Evolutionary conservation across 2,113 vertebrate species (phyloP).

Genomic region (Dromiciops gliroides): DNA sequence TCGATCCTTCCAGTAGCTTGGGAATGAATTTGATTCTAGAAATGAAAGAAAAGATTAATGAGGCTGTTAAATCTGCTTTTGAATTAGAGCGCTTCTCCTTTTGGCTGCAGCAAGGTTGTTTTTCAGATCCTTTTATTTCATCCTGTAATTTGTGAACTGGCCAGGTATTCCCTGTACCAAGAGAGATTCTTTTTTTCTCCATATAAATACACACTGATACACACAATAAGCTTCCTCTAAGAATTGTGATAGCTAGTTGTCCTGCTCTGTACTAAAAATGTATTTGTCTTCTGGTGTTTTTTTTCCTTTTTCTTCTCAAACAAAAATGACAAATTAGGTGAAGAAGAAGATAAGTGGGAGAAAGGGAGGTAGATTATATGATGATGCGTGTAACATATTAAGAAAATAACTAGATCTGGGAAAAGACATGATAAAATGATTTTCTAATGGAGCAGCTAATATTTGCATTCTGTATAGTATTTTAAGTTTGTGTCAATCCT

Average conservation of each 20-base stretch:
- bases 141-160: constrained; percentile 82
- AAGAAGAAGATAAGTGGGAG: constrained; percentile 12
- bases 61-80: constrained; percentile 80
- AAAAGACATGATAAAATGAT: background rate
- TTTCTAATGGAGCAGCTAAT: constrained; percentile 46
- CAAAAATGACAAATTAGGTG: constrained; percentile 71
- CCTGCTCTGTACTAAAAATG: constrained; percentile 78
- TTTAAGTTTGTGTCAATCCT: constrained; percentile 49
- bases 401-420: constrained; percentile 41
- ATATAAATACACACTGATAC: constrained; percentile 66
- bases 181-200: constrained; percentile 79
- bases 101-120: constrained; percentile 82
- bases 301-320: background rate
- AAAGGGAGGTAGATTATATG: background rate
- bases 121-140: constrained; percentile 81
- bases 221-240: constrained; percentile 80
- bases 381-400: constrained; percentile 43
- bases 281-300: background rate
- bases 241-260: constrained; percentile 77
- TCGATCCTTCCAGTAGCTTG: constrained; percentile 75
- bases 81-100: constrained; percentile 82
- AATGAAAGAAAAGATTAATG: constrained; percentile 84
- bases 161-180: constrained; percentile 75
- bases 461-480: constrained; percentile 33
- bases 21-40: constrained; percentile 82